phyloP scores from a whole-genome alignment of 2,113 vertebrate species.

The Chaenocephalus aceratus region DNA sequence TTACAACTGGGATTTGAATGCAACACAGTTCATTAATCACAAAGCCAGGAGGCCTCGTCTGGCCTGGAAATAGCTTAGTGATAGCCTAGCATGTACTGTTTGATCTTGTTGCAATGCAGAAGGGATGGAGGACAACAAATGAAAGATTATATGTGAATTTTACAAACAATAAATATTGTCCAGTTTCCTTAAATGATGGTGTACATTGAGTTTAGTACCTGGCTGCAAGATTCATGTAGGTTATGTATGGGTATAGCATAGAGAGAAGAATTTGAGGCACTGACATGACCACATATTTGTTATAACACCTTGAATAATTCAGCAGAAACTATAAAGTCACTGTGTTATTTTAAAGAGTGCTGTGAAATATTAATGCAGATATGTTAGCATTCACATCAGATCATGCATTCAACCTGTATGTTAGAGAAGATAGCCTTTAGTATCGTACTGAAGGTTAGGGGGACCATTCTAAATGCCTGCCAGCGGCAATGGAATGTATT shows the following conservation, averaged over 20 bases:
- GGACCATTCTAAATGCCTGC: neutral
- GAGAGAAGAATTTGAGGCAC: neutral
- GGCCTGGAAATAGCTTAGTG: slow-evolving; percentile 8
- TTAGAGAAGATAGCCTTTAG: neutral
- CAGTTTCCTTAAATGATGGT: neutral
- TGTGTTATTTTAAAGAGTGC: slow-evolving; percentile 55
- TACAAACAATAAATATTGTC: slow-evolving; percentile 1
- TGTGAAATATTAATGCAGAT: slow-evolving; percentile 49
- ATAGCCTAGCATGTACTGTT: slow-evolving; percentile 7
- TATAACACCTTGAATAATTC: slow-evolving; percentile 61
- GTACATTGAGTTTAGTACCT: too few relatives aligned
- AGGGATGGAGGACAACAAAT: neutral
- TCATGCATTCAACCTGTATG: slow-evolving; percentile 10
- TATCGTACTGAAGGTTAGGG: neutral
- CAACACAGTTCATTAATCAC: slow-evolving; percentile 62
- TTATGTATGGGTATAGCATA: neutral
- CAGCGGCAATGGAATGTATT: neutral
- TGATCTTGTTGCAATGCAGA: slow-evolving; percentile 26
- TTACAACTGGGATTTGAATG: slow-evolving; percentile 64
- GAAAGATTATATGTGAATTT: slow-evolving; percentile 12
- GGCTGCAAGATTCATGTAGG: neutral
- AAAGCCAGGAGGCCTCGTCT: slow-evolving; percentile 29
- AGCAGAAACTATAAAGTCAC: slow-evolving; percentile 31
- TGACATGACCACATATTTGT: slow-evolving; percentile 13
- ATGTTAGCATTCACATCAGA: slow-evolving; percentile 16